A percentile compares a stretch with the other conserved stretches of the same genome.
phyloP scores from a whole-genome alignment of 2,888 invertebrate species.

The Leucophenga maculata region DNA sequence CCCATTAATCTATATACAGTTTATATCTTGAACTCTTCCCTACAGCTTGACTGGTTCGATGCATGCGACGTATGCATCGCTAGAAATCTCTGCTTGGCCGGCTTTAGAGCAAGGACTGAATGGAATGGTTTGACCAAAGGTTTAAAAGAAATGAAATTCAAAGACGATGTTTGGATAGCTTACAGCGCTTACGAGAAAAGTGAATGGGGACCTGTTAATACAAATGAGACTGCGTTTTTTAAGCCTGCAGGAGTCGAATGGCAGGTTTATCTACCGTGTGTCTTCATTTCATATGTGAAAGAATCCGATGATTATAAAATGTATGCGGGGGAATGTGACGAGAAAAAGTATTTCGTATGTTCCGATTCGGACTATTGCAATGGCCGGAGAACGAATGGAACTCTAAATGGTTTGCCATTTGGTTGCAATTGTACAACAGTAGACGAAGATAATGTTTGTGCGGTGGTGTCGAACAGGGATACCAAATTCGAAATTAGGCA shows the following conservation, averaged over 20 bases:
- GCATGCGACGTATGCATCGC: constrained; percentile 34
- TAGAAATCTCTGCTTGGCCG: constrained; percentile 36
- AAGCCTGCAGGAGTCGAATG: background rate
- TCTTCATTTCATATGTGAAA: no score
- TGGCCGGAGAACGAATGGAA: no score
- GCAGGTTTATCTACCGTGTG: no score
- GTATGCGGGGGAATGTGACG: no score
- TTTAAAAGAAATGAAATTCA: background rate
- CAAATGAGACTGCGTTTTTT: background rate
- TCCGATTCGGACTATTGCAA: no score
- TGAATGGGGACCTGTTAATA: background rate
- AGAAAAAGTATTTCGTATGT: no score
- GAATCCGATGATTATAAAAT: no score
- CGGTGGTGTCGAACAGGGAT: no score
- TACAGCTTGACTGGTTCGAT: constrained; percentile 34
- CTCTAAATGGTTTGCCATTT: no score
- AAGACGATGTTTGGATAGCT: background rate
- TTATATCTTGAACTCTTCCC: background rate
- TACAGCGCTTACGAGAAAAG: background rate
- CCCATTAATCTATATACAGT: background rate
- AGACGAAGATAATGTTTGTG: no score
- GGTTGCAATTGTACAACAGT: no score
- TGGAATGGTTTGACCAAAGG: background rate
- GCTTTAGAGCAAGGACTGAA: constrained; percentile 2
- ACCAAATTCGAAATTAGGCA: no score